Evolutionary conservation across 2,888 invertebrate species (phyloP).

Genomic region (Deilephila elpenor): DNA sequence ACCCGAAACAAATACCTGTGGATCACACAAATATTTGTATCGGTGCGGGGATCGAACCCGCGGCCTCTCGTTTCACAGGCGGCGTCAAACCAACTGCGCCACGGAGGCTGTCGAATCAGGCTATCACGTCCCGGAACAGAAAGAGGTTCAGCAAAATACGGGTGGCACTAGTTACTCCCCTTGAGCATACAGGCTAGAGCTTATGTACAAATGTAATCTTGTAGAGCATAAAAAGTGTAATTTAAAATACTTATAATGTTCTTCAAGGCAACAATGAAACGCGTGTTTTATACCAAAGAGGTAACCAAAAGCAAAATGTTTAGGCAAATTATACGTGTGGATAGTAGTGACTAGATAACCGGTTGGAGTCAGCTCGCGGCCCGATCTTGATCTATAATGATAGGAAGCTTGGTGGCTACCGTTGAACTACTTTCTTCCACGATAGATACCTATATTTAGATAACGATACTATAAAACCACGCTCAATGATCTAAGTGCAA

Average conservation of each 20-base stretch:
- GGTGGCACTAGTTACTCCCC: too few species aligned
- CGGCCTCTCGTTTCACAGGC: too few species aligned
- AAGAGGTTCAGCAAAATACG: too few species aligned
- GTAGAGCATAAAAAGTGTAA: not conserved
- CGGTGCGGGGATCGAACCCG: too few species aligned
- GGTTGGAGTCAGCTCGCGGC: constrained; percentile 48
- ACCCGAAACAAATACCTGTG: too few species aligned
- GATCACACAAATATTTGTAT: too few species aligned
- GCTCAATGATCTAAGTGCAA: not conserved
- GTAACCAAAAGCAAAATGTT: constrained; percentile 39
- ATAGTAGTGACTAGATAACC: constrained; percentile 46
- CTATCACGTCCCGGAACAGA: too few species aligned
- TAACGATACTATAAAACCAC: constrained; percentile 5
- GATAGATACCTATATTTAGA: constrained; percentile 10
- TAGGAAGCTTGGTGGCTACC: constrained; percentile 57
- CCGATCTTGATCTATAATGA: constrained; percentile 62
- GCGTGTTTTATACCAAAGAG: not conserved
- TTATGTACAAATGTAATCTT: not conserved
- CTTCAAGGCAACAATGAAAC: not conserved
- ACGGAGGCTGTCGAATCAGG: too few species aligned
- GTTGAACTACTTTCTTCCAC: constrained; percentile 63
- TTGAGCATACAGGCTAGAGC: too few species aligned
- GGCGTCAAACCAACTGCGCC: too few species aligned
- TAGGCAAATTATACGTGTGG: constrained; percentile 46
- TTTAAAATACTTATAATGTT: not conserved